Conservation (phyloP, 2,113 vertebrate genomes). For the Chunga burmeisteri region DNA sequence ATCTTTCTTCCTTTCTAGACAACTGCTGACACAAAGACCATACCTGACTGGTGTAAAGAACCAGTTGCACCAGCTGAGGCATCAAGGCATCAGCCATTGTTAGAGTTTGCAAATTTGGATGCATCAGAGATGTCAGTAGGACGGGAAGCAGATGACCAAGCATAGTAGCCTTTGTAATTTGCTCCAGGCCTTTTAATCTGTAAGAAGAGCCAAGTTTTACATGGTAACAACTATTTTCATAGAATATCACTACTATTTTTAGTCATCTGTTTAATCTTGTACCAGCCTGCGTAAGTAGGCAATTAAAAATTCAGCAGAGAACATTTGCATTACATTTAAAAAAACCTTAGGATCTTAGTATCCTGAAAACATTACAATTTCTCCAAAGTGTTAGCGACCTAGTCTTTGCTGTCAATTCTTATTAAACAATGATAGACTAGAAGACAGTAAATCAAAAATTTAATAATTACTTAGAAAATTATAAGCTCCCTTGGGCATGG, state of each 20-base stretch:
- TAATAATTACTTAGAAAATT: slow-evolving; percentile 1
- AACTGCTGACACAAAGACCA: background rate
- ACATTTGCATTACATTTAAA: background rate
- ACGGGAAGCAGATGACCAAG: slow-evolving; percentile 95
- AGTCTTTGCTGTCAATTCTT: background rate
- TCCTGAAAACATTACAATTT: background rate
- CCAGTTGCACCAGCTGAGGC: slow-evolving; percentile 96
- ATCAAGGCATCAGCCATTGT: slow-evolving; percentile 94
- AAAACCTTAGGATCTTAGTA: background rate
- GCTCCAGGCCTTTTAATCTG: slow-evolving; percentile 96
- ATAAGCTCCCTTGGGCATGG: background rate
- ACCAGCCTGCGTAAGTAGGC: background rate
- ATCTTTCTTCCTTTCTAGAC: background rate
- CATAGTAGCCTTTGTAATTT: slow-evolving; percentile 97
- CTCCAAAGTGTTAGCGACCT: background rate
- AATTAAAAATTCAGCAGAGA: background rate
- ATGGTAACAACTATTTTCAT: background rate
- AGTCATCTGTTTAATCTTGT: background rate
- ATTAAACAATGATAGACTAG: background rate
- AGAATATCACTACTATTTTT: background rate
- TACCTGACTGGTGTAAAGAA: slow-evolving; percentile 98
- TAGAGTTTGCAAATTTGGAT: slow-evolving; percentile 93
- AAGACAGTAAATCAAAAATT: slow-evolving; percentile 2
- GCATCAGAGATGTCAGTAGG: slow-evolving; percentile 94
- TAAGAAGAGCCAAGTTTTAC: slow-evolving; percentile 24